Evolutionary conservation across 2,797 vertebrate species (phyloP), one percentile per base, ranked within the genome.

Genomic region (Siniperca scherzeri): DNA sequence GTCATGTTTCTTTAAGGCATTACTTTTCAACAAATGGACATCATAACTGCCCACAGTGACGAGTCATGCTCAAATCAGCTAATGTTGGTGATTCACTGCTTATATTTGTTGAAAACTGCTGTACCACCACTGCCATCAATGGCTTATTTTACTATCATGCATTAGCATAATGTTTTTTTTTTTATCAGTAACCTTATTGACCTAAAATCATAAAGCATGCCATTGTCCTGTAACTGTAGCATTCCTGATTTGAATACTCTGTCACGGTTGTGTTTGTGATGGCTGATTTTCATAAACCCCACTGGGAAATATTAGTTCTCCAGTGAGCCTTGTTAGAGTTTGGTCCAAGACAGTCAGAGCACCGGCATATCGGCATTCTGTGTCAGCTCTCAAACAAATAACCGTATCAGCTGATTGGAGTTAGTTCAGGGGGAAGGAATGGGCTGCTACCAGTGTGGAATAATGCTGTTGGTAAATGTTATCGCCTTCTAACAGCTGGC

Each of bases 401-500:
- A 60, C 67, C 5, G 1, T 66, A 77, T 89, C 78, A 85, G 78
- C 65, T 70, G 77, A 84, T 68, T 48, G n/a, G 69, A 52, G 62
- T 82, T 55, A 17, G 70, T 46, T 74, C 56, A 77, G 50, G 27
- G 74, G 62, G 71, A 79, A 87, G 77, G 82, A 83, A 77, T 80
- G 70, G 73, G 48, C 77, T 55, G 82, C 78, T 68, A 44, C 65
- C 60, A 83, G 4, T 7, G 36, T 55, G 30, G 55, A 83, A 70
- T 57, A 75, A 74, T 56, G 13, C 59, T 81, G 56, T 42, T 40
- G 11, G 64, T 61, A 50, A 81, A 83, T 77, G 64, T 71, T 80
- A 80, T 87, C 80, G 74, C n/a, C 60, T 66, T 62, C 44, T 87
- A 85, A 86, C 87, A 85, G 87, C 81, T 82, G 85, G 73, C 4